A percentile compares a stretch with the other conserved stretches of the same genome.
These are phyloP conservation scores for Xiphophorus couchianus DNA, from an alignment of 2,113 vertebrate species.

Conservation along the genomic window DNA sequence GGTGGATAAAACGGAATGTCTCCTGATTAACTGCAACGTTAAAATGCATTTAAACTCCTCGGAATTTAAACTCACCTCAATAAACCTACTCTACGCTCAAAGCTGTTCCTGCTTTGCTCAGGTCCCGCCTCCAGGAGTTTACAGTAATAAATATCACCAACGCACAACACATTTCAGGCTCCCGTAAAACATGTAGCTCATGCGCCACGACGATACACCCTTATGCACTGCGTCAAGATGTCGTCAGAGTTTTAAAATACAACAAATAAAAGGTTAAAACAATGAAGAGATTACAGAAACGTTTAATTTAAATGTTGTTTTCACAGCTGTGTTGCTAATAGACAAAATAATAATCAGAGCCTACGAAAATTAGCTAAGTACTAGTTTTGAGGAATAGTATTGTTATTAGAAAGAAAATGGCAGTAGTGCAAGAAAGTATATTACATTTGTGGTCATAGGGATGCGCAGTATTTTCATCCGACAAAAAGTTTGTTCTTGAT, in stretches of 20 bases:
- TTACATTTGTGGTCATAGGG: no score
- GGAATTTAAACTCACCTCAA: conserved; percentile 58
- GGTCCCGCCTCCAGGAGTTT: background rate
- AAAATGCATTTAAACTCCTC: background rate
- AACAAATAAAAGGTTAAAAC: background rate
- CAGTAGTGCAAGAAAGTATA: no score
- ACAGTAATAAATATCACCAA: background rate
- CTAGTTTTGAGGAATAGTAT: no score
- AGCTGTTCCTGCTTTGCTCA: background rate
- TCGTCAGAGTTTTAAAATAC: background rate
- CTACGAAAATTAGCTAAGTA: no score
- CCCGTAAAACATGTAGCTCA: conserved; percentile 12
- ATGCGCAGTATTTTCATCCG: no score
- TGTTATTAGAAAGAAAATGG: no score
- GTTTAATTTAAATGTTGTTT: no score
- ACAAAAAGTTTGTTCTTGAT: no score
- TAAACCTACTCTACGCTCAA: background rate
- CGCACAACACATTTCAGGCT: conserved; percentile 10
- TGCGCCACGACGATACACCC: background rate
- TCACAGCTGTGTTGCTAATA: no score
- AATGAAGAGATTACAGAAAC: background rate
- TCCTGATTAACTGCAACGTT: background rate
- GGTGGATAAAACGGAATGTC: background rate
- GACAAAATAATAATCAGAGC: no score
- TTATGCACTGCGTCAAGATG: background rate